A percentile compares a stretch with the other conserved stretches of the same genome.
These are phyloP conservation scores for Heliconius ethilla DNA, from an alignment of 2,888 invertebrate genomes.

Conservation along the genomic window DNA sequence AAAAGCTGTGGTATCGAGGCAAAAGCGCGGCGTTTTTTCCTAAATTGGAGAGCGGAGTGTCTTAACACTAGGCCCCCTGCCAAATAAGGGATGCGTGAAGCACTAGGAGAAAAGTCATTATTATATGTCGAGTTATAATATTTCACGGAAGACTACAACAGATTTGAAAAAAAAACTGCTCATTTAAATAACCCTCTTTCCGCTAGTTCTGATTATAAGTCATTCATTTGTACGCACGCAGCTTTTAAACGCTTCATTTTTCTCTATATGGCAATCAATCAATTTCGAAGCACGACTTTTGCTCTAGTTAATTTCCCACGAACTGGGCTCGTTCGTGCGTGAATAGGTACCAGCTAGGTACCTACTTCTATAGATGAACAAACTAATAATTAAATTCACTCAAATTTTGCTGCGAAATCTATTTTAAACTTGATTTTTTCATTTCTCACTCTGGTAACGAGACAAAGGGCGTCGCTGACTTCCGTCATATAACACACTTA, in stretches of 20 bases:
- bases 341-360: conserved; percentile 1
- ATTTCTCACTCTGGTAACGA: too few species aligned
- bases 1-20: too few species aligned
- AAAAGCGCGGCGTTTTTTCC: too few species aligned
- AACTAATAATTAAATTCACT: background rate
- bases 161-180: background rate
- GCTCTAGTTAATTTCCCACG: conserved; percentile 7
- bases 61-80: too few species aligned
- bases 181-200: background rate
- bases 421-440: too few species aligned
- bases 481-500: too few species aligned
- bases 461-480: too few species aligned
- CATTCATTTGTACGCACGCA: background rate
- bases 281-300: conserved; percentile 21
- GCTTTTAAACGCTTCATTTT: conserved; percentile 2
- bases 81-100: too few species aligned
- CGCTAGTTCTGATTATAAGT: background rate
- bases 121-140: too few species aligned
- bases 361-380: background rate
- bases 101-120: too few species aligned
- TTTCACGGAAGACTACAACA: too few species aligned
- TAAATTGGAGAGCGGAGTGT: too few species aligned
- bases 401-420: background rate
- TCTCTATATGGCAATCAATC: conserved; percentile 12
- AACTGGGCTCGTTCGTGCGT: conserved; percentile 23